phyloP scores from a whole-genome alignment of 2,797 vertebrate genomes.

The Cossypha niveicapilla region DNA sequence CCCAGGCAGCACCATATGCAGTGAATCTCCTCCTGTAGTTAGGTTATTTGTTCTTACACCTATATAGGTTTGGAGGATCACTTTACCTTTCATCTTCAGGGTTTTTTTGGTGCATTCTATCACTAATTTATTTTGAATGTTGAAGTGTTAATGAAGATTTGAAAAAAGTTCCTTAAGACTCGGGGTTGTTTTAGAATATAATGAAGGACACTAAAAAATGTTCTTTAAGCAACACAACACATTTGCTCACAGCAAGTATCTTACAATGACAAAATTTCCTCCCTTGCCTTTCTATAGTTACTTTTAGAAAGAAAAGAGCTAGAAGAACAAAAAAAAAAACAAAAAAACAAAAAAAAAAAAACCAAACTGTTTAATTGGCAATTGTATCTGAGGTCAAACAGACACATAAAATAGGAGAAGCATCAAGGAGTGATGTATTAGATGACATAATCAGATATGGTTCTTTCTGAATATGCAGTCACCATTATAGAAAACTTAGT shows the following conservation, averaged over 20 bases:
- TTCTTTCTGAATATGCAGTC: background rate
- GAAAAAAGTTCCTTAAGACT: background rate
- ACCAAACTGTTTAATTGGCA: background rate
- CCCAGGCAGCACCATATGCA: background rate
- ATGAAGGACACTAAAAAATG: background rate
- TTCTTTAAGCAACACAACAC: background rate
- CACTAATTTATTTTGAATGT: background rate
- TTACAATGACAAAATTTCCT: background rate
- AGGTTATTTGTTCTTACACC: background rate
- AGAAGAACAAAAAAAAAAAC: background rate
- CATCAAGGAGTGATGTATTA: background rate
- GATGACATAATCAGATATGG: background rate
- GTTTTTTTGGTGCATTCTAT: background rate
- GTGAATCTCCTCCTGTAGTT: background rate
- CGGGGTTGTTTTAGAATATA: background rate
- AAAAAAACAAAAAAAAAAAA: too few species aligned
- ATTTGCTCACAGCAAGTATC: background rate
- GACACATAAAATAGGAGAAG: background rate
- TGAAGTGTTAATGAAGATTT: background rate
- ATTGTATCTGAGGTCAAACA: accelerated
- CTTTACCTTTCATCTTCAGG: background rate
- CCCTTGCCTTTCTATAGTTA: background rate
- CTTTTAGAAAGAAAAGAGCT: background rate
- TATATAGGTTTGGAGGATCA: background rate
- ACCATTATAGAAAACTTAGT: background rate